Conservation (phyloP, 2,797 vertebrate species). For the Prionace glauca region DNA sequence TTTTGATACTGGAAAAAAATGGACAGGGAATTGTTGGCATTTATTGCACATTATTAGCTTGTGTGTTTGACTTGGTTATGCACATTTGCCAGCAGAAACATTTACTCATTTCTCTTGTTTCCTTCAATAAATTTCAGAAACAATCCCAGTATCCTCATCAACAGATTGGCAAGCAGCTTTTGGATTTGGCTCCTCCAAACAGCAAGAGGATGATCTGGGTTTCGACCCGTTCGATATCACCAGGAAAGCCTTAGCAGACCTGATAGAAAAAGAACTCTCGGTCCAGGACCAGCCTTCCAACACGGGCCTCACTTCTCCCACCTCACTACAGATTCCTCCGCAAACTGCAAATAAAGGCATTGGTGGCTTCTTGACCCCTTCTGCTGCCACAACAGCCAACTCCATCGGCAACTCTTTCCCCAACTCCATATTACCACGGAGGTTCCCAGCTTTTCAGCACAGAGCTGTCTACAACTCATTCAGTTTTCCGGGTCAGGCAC, state of each 20-base stretch:
- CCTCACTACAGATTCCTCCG: constrained; percentile 66
- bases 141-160: constrained; percentile 94
- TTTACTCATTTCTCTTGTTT: constrained; percentile 8
- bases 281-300: constrained; percentile 82
- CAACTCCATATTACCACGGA: constrained; percentile 73
- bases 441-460: constrained; percentile 87
- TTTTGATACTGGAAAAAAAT: neutral
- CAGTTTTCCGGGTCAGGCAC: constrained; percentile 85
- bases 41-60: no score
- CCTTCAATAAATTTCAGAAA: constrained; percentile 63
- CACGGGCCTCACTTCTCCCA: constrained; percentile 59
- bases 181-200: constrained; percentile 92
- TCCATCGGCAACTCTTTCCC: constrained; percentile 68
- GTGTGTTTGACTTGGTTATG: neutral
- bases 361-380: constrained; percentile 66
- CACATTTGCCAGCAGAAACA: neutral
- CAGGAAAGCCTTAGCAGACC: constrained; percentile 93
- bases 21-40: neutral
- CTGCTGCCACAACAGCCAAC: constrained; percentile 68
- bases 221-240: constrained; percentile 98
- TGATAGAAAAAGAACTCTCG: constrained; percentile 97
- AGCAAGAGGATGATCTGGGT: constrained; percentile 95
- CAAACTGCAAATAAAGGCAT: constrained; percentile 68
- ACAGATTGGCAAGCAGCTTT: constrained; percentile 99
- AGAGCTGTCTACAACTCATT: constrained; percentile 93